phyloP scores from a whole-genome alignment of 1,140 invertebrate species.

The Microplitis mediator region DNA sequence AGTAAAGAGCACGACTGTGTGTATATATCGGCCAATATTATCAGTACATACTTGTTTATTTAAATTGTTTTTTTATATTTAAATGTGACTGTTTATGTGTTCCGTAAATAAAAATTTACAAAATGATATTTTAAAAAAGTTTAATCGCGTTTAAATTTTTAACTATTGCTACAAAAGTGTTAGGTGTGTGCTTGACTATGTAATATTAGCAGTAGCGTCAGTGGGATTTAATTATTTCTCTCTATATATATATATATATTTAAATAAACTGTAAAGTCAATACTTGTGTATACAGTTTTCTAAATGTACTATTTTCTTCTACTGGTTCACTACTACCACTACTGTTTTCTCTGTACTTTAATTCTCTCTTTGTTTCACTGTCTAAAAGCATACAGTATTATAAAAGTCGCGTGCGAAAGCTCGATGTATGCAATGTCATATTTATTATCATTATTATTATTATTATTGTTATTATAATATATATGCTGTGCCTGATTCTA shows the following conservation, averaged over 20 bases:
- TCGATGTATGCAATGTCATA: conserved; percentile 56
- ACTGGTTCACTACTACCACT: conserved; percentile 15
- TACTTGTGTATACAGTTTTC: not conserved
- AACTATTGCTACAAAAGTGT: conserved; percentile 28
- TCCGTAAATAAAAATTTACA: no score
- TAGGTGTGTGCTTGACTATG: conserved; percentile 33
- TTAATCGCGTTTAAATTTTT: conserved; percentile 13
- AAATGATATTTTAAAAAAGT: not conserved
- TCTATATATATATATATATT: not conserved
- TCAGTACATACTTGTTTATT: not conserved
- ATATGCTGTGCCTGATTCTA: conserved; percentile 49
- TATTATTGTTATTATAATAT: no score
- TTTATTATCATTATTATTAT: conserved; percentile 22
- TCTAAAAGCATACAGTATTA: conserved; percentile 4
- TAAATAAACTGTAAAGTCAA: not conserved
- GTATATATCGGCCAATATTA: conserved; percentile 9
- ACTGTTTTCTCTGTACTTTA: conserved; percentile 39
- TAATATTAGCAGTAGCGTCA: conserved; percentile 27
- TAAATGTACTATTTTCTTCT: conserved; percentile 32
- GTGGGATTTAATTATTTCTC: not conserved
- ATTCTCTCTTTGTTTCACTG: conserved; percentile 27
- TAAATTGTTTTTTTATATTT: not conserved
- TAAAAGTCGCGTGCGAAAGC: conserved; percentile 42
- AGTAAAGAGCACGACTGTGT: conserved; percentile 1
- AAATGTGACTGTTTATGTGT: not conserved